Evolutionary conservation across 2,888 invertebrate genomes (phyloP).

Genomic region (Furcula furcula): DNA sequence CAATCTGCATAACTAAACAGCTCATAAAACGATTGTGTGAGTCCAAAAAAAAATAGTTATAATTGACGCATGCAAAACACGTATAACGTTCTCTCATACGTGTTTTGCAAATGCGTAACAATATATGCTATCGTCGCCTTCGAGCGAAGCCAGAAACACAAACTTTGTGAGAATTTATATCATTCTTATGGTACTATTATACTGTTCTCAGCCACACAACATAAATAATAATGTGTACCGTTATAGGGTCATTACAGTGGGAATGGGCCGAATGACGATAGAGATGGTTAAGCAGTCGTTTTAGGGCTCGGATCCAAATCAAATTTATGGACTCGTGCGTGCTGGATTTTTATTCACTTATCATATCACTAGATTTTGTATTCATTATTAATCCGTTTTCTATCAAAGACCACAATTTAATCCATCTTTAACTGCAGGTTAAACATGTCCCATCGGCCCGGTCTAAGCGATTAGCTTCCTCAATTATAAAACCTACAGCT

Average conservation of each 20-base stretch:
- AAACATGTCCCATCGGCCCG: too few species aligned
- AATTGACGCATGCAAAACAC: conserved; percentile 54
- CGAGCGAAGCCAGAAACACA: conserved; percentile 69
- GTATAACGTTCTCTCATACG: conserved; percentile 56
- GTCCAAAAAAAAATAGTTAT: conserved; percentile 26
- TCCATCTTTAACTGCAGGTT: too few species aligned
- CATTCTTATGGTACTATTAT: conserved; percentile 79
- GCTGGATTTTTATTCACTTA: too few species aligned
- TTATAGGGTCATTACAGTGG: conserved; percentile 77
- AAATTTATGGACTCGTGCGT: conserved; percentile 10
- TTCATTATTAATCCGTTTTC: too few species aligned
- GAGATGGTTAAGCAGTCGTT: neutral
- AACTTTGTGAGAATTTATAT: conserved; percentile 76
- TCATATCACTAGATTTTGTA: too few species aligned
- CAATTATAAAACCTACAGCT: too few species aligned
- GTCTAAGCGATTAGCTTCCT: too few species aligned
- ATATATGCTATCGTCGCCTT: conserved; percentile 70
- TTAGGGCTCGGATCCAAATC: conserved; percentile 2
- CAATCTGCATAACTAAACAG: conserved; percentile 5
- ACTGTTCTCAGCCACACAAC: conserved; percentile 78
- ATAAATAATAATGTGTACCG: conserved; percentile 78
- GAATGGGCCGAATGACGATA: conserved; percentile 63
- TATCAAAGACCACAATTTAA: too few species aligned
- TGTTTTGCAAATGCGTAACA: conserved; percentile 68
- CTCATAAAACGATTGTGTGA: conserved; percentile 6